These are phyloP conservation scores for Chlorops oryzae DNA, from an alignment of 1,140 invertebrate species.

Conservation along the genomic window DNA sequence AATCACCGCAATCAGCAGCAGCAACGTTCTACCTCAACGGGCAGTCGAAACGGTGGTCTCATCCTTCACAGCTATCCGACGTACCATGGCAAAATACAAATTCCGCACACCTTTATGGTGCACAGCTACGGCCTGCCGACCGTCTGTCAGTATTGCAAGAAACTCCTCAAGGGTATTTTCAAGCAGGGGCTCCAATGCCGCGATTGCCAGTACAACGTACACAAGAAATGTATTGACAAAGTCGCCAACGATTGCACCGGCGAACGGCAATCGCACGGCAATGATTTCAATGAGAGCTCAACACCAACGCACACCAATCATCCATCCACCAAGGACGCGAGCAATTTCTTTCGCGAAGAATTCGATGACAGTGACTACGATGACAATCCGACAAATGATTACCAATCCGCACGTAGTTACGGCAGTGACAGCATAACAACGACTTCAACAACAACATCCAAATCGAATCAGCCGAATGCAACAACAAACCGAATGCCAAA, in stretches of 20 bases:
- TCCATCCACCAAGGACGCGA: constrained; percentile 58
- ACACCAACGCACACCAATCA: constrained; percentile 33
- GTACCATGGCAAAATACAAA: constrained; percentile 58
- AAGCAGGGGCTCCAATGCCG: constrained; percentile 96
- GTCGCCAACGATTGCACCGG: constrained; percentile 95
- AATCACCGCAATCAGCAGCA: constrained; percentile 23
- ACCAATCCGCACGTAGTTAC: constrained; percentile 6
- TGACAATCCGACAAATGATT: constrained; percentile 33
- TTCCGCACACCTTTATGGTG: constrained; percentile 85
- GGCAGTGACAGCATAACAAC: constrained; percentile 29
- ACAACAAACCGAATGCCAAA: background rate
- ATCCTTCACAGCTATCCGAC: no score
- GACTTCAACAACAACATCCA: background rate
- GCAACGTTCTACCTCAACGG: constrained; percentile 67
- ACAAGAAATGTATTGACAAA: constrained; percentile 92
- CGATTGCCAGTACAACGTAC: constrained; percentile 97
- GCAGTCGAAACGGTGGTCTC: constrained; percentile 53
- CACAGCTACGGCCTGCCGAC: constrained; percentile 95
- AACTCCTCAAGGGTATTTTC: constrained; percentile 89
- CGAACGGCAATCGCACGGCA: constrained; percentile 52
- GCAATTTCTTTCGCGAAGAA: constrained; percentile 55
- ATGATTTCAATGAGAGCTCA: constrained; percentile 58
- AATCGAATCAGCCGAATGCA: background rate
- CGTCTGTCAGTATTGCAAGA: constrained; percentile 92
- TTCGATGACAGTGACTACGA: constrained; percentile 64